Evolutionary conservation across 2,113 vertebrate species (phyloP).

Genomic region (Ceratotherium simum): DNA sequence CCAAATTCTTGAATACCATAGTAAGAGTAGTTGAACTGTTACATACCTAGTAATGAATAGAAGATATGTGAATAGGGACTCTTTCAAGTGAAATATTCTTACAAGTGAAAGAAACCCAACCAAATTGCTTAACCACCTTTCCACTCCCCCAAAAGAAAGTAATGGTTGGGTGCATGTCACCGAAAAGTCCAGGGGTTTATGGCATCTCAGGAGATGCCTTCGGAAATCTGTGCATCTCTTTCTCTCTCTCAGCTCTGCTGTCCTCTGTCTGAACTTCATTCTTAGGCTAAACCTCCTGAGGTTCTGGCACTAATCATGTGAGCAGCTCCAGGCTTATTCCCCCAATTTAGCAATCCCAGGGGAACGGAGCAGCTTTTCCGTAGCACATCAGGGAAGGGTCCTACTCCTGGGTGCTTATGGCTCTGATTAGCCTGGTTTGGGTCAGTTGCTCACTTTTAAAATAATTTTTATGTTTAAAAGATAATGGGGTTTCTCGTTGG

Average conservation of each 20-base stretch:
- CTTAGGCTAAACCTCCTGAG: not conserved
- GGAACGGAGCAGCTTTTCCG: not conserved
- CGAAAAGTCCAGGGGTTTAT: not conserved
- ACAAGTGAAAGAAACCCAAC: not conserved
- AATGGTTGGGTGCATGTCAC: not conserved
- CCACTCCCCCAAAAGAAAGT: not conserved
- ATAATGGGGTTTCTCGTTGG: not conserved
- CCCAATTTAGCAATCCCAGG: not conserved
- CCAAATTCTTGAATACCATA: not conserved
- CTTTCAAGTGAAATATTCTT: not conserved
- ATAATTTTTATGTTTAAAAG: not conserved
- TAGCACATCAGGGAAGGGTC: not conserved
- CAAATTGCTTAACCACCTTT: not conserved
- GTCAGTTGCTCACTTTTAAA: constrained; percentile 1
- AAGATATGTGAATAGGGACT: not conserved
- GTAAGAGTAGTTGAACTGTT: not conserved
- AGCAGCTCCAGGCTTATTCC: not conserved
- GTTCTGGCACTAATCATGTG: not conserved
- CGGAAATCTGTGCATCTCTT: not conserved
- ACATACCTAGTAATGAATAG: not conserved
- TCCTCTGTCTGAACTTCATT: not conserved
- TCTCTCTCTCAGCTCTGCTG: not conserved
- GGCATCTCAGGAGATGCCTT: not conserved
- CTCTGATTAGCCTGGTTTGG: not conserved
- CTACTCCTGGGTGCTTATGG: not conserved